Evolutionary conservation across 2,888 invertebrate species (phyloP).

Genomic region (Nesidiocoris tenuis): DNA sequence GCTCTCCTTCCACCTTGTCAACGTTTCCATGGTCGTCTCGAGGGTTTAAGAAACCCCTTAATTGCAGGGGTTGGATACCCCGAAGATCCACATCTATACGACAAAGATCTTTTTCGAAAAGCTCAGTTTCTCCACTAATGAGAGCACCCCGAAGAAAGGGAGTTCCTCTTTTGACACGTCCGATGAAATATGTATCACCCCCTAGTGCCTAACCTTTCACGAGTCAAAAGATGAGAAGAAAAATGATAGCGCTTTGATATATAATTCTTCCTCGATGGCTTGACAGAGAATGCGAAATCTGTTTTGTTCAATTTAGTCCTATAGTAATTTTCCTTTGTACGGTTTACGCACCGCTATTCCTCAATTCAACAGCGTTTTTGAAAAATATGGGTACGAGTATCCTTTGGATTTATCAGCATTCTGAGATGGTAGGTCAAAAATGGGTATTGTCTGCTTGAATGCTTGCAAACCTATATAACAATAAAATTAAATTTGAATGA

Average conservation of each 20-base stretch:
- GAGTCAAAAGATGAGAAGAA: neutral
- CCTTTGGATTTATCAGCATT: no score
- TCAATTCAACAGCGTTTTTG: no score
- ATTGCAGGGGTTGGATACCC: constrained; percentile 16
- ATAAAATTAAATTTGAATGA: no score
- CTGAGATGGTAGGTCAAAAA: no score
- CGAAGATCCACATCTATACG: constrained; percentile 2
- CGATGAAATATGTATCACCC: neutral
- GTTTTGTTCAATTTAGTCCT: no score
- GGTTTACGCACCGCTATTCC: no score
- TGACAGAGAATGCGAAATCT: no score
- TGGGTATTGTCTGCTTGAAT: no score
- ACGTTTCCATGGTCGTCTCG: neutral
- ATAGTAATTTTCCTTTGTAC: no score
- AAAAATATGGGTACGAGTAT: no score
- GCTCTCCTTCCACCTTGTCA: constrained; percentile 2
- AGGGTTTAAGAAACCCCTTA: constrained; percentile 34
- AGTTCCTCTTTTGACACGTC: neutral
- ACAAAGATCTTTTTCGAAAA: neutral
- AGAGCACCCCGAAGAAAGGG: neutral
- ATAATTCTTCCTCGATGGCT: no score
- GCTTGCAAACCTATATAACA: no score
- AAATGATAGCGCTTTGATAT: neutral
- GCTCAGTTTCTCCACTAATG: neutral
- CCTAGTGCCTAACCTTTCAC: neutral